Conservation (phyloP, 2,113 vertebrate species). For the Hydropotes inermis region DNA sequence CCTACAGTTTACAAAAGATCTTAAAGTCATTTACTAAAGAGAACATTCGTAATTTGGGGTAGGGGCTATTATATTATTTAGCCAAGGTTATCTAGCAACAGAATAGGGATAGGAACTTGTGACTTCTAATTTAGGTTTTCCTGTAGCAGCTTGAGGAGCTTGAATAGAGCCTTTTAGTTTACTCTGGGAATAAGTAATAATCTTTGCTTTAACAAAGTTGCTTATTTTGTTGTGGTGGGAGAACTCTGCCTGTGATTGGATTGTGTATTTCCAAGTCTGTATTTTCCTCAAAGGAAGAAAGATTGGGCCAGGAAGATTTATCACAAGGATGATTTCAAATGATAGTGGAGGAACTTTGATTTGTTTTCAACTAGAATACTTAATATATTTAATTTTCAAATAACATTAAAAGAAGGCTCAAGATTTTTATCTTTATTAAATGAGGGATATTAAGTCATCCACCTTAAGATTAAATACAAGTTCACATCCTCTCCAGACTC, state of each 20-base stretch:
- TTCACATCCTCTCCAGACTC: background rate
- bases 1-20: background rate
- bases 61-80: background rate
- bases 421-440: constrained; percentile 25
- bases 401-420: background rate
- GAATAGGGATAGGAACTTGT: background rate
- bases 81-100: background rate
- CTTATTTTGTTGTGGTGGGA: constrained; percentile 46
- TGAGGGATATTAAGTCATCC: constrained; percentile 57
- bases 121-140: background rate
- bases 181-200: background rate
- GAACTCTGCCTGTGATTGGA: background rate
- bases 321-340: background rate
- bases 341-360: background rate
- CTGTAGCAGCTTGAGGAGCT: background rate
- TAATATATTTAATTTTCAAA: background rate
- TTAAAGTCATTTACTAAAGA: background rate
- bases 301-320: background rate
- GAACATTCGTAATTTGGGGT: background rate
- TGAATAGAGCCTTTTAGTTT: constrained; percentile 12
- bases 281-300: constrained; percentile 45
- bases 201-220: constrained; percentile 19
- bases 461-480: constrained; percentile 38
- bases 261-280: background rate
- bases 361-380: background rate